Evolutionary conservation across 2,113 vertebrate species (phyloP), one percentile per base, ranked within the genome.

Genomic region (Hiodon tergisus): DNA sequence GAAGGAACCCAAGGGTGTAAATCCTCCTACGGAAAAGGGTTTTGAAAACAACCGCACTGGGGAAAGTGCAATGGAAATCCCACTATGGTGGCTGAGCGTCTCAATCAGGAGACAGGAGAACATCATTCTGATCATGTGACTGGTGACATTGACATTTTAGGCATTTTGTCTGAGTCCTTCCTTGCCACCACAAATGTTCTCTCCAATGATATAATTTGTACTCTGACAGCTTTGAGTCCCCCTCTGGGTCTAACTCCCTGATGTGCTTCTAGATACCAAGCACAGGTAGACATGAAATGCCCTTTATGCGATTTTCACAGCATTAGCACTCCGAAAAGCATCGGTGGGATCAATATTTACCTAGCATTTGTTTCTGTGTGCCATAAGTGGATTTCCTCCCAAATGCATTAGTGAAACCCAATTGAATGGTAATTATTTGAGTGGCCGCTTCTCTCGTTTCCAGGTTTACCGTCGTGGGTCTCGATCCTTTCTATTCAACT

Each of bases 381-480:
- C 54, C 68, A 57, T 67, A 75, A 58, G 54, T 55, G 55, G 55
- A 74, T 74, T 57, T 74, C 51, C 14, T 74, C 31, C 11, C 4
- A 5, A 67, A 17, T 46, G 67, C 63, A 68, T 75, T 68, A 67
- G 54, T 13, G 17, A 47, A 67, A 74, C 67, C 10, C 54, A 75
- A 31, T 61, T 75, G 46, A 68, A 75, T 8, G 7, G 31, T 75
- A 75, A 75, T 68, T 60, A n/a, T 75, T 51, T 67, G 73, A 58
- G 65, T 51, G 71, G 71, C 52, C 52, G 57, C 9, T 9, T 60
- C 57, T 59, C 48, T 11, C 50, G 47, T 31, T 31, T 31, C 31
- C 31, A 31, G 31, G 31, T 31, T 31, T 31, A 31, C 31, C 31
- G 31, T 31, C 31, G 31, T 31, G 31, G 31, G 31, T 2, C 31